Percentiles rank a stretch among this genome's conserved stretches.
Conservation (phyloP, 23 tunicate species). For the Botrylloides violaceus region DNA sequence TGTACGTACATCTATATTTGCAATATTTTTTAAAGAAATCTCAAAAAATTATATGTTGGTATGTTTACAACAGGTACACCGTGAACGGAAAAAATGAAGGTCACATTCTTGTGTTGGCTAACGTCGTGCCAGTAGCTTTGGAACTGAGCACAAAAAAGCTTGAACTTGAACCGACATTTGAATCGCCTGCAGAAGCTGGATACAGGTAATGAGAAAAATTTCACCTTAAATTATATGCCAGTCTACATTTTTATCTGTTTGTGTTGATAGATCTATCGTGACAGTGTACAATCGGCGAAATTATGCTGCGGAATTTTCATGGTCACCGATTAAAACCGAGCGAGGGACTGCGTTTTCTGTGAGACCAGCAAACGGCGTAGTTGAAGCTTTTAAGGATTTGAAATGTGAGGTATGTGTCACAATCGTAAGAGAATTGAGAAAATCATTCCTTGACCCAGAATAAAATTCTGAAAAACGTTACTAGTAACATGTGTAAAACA, state of each 20-base stretch:
- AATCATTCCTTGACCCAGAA: too few species aligned
- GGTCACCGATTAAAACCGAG: conserved; percentile 89
- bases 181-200: conserved; percentile 67
- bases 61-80: conserved; percentile 82
- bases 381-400: conserved; percentile 61
- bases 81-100: conserved; percentile 77
- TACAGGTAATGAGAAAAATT: conserved; percentile 44
- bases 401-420: conserved; percentile 74
- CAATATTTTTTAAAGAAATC: too few species aligned
- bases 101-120: conserved; percentile 71
- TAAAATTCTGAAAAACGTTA: too few species aligned
- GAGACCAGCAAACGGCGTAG: conserved; percentile 93
- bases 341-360: conserved; percentile 93
- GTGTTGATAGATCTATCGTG: conserved; percentile 49
- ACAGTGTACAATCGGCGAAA: conserved; percentile 69
- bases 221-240: background rate
- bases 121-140: conserved; percentile 70
- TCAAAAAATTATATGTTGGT: too few species aligned
- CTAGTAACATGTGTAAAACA: too few species aligned
- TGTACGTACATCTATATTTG: too few species aligned
- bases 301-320: conserved; percentile 84
- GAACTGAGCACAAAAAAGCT: conserved; percentile 43
- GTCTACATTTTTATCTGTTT: background rate
- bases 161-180: conserved; percentile 46
- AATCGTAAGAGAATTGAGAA: background rate